Conservation (phyloP, 2,888 invertebrate species). For the Biston betularia region DNA sequence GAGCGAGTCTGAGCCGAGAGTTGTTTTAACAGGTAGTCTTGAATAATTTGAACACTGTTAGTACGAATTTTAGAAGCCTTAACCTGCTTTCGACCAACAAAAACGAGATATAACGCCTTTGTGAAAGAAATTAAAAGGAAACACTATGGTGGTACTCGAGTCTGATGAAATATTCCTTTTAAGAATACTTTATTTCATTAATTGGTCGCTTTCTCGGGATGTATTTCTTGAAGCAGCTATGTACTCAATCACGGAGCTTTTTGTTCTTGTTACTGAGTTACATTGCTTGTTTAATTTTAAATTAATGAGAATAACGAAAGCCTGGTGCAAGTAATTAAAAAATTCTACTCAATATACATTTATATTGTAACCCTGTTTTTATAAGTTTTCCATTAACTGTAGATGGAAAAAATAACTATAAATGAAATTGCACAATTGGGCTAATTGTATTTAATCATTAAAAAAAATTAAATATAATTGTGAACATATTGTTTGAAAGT, state of each 20-base stretch:
- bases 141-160: neutral
- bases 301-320: neutral
- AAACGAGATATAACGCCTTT: conserved; percentile 4
- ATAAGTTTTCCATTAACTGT: conserved; percentile 2
- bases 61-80: conserved; percentile 12
- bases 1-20: conserved; percentile 19
- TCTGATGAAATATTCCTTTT: conserved; percentile 26
- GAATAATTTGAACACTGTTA: conserved; percentile 20
- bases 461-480: too few relatives aligned
- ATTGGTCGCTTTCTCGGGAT: conserved; percentile 16
- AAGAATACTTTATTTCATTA: conserved; percentile 22
- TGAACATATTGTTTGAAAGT: too few relatives aligned
- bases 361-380: neutral
- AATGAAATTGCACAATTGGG: neutral
- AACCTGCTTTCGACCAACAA: neutral
- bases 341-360: neutral
- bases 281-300: conserved; percentile 1
- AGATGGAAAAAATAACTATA: neutral
- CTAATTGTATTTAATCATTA: neutral
- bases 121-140: conserved; percentile 12
- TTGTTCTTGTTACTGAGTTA: conserved; percentile 8
- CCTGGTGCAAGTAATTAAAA: conserved; percentile 6
- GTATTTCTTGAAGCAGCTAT: conserved; percentile 9
- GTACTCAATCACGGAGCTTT: conserved; percentile 7
- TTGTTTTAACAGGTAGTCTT: conserved; percentile 29